These are phyloP conservation scores for Phylloscopus whistleri DNA, from an alignment of 2,113 vertebrate genomes.

Conservation along the genomic window DNA sequence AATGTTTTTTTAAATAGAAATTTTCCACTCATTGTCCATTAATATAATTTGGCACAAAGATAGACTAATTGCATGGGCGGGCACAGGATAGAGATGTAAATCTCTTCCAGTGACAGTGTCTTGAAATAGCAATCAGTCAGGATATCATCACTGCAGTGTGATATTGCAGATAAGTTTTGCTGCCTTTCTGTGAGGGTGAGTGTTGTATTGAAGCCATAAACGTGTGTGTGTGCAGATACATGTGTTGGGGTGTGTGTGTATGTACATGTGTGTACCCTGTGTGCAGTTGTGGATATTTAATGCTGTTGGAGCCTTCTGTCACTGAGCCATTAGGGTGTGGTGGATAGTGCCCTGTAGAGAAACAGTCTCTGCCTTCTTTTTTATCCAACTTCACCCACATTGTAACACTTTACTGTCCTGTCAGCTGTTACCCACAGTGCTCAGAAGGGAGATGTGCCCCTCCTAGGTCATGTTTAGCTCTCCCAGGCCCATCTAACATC, in stretches of 20 bases:
- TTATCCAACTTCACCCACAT: neutral
- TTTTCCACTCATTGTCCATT: neutral
- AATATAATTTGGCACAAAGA: neutral
- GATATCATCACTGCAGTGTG: neutral
- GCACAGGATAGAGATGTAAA: neutral
- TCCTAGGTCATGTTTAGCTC: neutral
- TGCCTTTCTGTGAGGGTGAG: neutral
- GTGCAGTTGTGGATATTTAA: neutral
- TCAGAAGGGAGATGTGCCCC: neutral
- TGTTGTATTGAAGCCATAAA: neutral
- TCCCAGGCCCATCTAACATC: neutral
- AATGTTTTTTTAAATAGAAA: neutral
- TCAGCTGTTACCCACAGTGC: neutral
- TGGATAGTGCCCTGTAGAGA: neutral
- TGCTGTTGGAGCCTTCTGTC: neutral
- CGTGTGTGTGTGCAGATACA: neutral
- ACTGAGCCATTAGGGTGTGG: neutral
- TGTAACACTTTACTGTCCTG: neutral
- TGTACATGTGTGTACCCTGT: neutral
- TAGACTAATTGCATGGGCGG: neutral
- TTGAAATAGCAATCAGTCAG: slow-evolving; percentile 1
- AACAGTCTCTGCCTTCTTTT: neutral
- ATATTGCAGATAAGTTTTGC: neutral
- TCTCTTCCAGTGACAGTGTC: neutral
- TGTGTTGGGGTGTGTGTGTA: neutral